Base-by-base conservation (phyloP, 2,797 vertebrate genomes). In the Chromobotia macracanthus region DNA sequence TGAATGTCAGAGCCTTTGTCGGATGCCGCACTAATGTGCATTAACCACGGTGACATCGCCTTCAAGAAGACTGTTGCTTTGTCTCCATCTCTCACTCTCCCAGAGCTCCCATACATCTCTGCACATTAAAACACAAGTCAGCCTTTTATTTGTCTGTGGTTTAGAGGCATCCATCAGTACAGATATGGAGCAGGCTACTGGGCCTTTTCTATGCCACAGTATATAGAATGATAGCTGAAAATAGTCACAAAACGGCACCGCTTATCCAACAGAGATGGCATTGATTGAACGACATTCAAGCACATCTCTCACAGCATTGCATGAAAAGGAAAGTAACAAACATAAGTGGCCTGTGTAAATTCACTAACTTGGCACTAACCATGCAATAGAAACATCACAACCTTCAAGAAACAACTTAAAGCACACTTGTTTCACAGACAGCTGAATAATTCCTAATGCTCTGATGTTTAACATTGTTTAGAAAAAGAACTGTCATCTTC, bases 41-140 rank as follows among this genome's bases (percentile, higher is more conserved):
- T 83, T 84, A 80, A 72, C 81, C 72, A 84, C 61, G 69, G 76
- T 75, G 69, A 82, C 74, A 83, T 66, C 67, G 23, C 67, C 48
- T 84, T 82, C 55, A 77, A 75, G 68, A 63, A 38, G 68, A 55
- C 82, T 72, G 67, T 60, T 73, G 68, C 72, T 80, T 41, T 63
- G 53, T 73, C 46, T 75, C 78, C 19, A 23, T 76, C 60, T 56
- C 68, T 63, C 12, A 1, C 19, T 74, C 61, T 73, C 48, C 41
- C 50, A 69, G 66, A 75, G 60, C 46, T 21, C 28, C 46, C 60
- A 74, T 67, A 81, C 51, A 70, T 79, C 72, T 66, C 25, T 65
- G 72, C 50, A 55, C 72, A 76, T 82, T 77, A 72, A 64, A 80
- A 74, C 68, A 75, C 63, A 72, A 63, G 46, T 48, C 65, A 80